Base-by-base conservation (phyloP, 2,888 invertebrate genomes). In the Caenorhabditis plicata region DNA sequence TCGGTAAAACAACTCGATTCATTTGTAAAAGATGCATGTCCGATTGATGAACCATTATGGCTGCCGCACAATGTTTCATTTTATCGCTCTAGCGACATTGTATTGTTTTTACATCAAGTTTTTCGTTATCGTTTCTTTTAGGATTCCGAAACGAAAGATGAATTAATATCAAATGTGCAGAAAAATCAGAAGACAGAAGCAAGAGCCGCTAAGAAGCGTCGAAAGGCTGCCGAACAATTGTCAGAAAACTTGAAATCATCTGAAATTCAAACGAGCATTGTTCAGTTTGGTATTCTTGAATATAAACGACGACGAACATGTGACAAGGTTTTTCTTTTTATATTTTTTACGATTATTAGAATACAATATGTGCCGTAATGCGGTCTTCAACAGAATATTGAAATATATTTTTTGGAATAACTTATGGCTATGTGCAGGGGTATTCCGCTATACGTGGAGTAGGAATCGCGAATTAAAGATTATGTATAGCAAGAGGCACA, bases 221-320 rank as follows among this genome's bases (percentile, higher is more conserved):
- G 72, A 54, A 68, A 65, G 27, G 62, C 55, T 20, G 70, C 68
- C 1, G 69, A 70, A 47, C 57, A 53, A 3, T 33, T 64, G 29
- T 40, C 40, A 5, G 55, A 40, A 20, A 33, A 38, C n/a, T 26
- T 46, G 17, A 40, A 33, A 7, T 71, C 70, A 49, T 54, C 60
- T 20, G 36, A 51, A 26, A 65, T 74, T 47, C 78, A 78, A 54
- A 64, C 75, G 23, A 73, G 51, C 31, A 61, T 78, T n/a, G 64
- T 72, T 20, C 73, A 75, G 29, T 78, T 74, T 39, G 78, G 78
- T 15, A 73, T 78, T 35, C 60, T 75, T 9, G 70, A 70, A 25
- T 73, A 72, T 42, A 62, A 71, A 20, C 46, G 48, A 3, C 29
- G 56, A 32, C 63, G 51, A 43, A 52, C 58, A 33, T 4, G 7